Evolutionary conservation across 2,888 invertebrate species (phyloP).

Genomic region (Thecocarcelia acutangulata): DNA sequence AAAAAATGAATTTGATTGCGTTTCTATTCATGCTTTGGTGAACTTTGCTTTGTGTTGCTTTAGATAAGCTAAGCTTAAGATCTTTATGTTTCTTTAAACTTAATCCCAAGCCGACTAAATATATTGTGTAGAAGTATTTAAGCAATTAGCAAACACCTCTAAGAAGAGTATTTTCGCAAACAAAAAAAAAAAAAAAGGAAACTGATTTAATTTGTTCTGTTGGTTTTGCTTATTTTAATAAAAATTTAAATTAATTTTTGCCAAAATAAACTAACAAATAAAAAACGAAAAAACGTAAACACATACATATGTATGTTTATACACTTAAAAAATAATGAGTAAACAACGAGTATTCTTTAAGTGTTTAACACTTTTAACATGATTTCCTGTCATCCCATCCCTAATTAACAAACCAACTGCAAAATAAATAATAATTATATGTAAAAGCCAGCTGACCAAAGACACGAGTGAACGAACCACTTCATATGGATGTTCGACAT

Average conservation of each 20-base stretch:
- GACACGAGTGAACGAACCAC: no score
- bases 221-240: not conserved
- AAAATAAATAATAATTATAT: constrained; percentile 10
- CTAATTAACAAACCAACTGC: constrained; percentile 17
- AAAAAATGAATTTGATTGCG: no score
- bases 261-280: constrained; percentile 34
- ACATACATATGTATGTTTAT: no score
- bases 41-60: constrained; percentile 11
- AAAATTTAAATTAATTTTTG: constrained; percentile 53
- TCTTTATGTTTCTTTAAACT: constrained; percentile 9
- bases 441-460: not conserved
- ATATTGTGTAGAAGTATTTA: constrained; percentile 4
- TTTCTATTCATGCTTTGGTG: constrained; percentile 56
- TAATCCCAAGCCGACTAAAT: constrained; percentile 37
- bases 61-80: constrained; percentile 40
- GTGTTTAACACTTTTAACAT: constrained; percentile 55
- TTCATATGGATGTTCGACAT: no score
- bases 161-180: constrained; percentile 50
- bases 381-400: constrained; percentile 65
- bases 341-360: not conserved
- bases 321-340: not conserved
- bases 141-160: constrained; percentile 44
- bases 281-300: not conserved
- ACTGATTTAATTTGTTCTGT: constrained; percentile 34
- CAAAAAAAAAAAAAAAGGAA: constrained; percentile 62